Base-by-base conservation (phyloP, 2,797 vertebrate genomes). In the Halcyon smyrnensis region DNA sequence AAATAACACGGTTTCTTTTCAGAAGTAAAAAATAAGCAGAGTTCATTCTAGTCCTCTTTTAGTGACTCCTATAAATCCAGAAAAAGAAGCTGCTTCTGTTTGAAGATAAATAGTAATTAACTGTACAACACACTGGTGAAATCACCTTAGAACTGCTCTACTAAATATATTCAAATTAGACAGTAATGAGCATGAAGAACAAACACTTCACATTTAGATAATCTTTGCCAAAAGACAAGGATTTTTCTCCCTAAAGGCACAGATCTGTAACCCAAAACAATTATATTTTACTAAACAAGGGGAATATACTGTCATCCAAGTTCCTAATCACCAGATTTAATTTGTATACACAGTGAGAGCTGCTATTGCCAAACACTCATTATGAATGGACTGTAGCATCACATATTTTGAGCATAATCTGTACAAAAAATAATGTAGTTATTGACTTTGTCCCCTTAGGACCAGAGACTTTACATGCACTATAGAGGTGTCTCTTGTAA, bases 251-350 rank as follows among this genome's bases (percentile, higher is more conserved):
- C 46, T 89, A 51, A 82, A 70, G 68, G 20, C 56, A 76, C 25
- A 89, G 70, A 73, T 65, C 30, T 69, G 41, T 67, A 79, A 93
- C 56, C 15, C 41, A 70, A 91, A 89, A 57, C 50, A 89, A 87
- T 63, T 91, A 50, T 62, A 43, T 80, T 89, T 89, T 48, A 82
- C 67, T 84, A 69, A 93, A 93, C 71, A 79, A 79, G 78, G 30
- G 32, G 23, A 84, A 8, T 17, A 6, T n/a, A 74, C 16, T 92
- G 41, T 53, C 84, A 84, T 91, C 79, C 82, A 91, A 76, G 54
- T 82, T 87, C 27, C 43, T 83, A 85, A 91, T 65, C 63, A 87
- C 28, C 45, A 89, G 34, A 73, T 87, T 92, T 81, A 76, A 69
- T 93, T 75, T 73, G 32, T 73, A 63, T 84, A 80, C 50, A 63